These are phyloP conservation scores for Bradypus variegatus DNA, from an alignment of 2,797 vertebrate genomes.

Conservation along the genomic window DNA sequence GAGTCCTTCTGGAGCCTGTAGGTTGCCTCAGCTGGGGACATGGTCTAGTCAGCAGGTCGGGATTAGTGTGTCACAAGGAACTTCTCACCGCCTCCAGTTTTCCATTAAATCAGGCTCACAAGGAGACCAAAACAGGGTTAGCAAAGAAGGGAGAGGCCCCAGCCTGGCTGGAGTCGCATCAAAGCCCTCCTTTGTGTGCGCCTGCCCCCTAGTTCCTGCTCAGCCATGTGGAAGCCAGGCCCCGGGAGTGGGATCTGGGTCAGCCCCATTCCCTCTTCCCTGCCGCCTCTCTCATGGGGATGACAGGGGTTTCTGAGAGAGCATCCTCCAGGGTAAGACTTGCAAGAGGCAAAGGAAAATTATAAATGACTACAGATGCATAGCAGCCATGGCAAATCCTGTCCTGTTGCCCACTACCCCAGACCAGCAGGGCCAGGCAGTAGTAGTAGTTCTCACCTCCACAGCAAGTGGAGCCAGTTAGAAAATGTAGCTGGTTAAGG, in stretches of 20 bases:
- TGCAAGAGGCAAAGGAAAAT: conserved; percentile 36
- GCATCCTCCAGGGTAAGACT: background rate
- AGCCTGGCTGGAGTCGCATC: conserved; percentile 62
- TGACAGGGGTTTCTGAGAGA: background rate
- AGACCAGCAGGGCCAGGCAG: background rate
- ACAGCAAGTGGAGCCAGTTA: background rate
- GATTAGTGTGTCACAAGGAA: conserved; percentile 90
- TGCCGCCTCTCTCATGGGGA: accelerated
- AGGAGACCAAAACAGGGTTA: conserved; percentile 12
- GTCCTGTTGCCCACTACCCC: background rate
- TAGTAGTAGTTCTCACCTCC: background rate
- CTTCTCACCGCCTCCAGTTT: conserved; percentile 77
- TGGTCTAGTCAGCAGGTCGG: conserved; percentile 79
- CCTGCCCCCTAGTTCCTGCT: conserved; percentile 60
- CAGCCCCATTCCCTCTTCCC: background rate
- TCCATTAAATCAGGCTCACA: conserved; percentile 57
- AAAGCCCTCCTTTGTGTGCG: conserved; percentile 73
- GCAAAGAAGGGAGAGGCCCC: conserved; percentile 29
- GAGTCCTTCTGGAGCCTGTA: background rate
- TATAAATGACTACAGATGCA: conserved; percentile 41
- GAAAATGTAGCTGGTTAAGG: background rate
- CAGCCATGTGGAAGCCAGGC: conserved; percentile 59
- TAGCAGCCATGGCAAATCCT: conserved; percentile 9
- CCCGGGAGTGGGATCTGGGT: conserved; percentile 48
- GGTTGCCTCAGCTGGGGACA: conserved; percentile 68